Percentiles rank a stretch among this genome's conserved stretches.
These are phyloP conservation scores for Eulacestoma nigropectus DNA, from an alignment of 2,113 vertebrate genomes.

Conservation along the genomic window DNA sequence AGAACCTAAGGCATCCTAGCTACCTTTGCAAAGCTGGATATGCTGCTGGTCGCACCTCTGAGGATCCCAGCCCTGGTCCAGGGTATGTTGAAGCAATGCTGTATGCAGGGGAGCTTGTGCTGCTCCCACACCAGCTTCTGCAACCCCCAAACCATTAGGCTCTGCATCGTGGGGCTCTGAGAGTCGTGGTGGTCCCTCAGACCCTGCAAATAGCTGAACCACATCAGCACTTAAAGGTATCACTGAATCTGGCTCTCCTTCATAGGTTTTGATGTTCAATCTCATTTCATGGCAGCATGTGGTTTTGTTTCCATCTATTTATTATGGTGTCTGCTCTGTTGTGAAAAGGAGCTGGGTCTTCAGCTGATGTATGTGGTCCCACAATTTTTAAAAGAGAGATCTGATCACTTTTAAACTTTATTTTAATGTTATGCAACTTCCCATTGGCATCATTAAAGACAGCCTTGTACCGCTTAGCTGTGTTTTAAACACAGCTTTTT, in stretches of 20 bases:
- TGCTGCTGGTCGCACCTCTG: neutral
- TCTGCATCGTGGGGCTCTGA: accelerated
- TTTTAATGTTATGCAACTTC: neutral
- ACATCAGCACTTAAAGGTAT: neutral
- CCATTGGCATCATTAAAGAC: neutral
- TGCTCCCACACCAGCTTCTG: neutral
- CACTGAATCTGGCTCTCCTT: neutral
- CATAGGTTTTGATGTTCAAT: neutral
- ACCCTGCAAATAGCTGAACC: neutral
- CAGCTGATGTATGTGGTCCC: neutral
- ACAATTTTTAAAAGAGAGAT: neutral
- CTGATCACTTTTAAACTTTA: neutral
- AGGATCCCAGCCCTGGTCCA: neutral
- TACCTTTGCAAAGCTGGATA: neutral
- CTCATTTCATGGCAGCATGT: neutral
- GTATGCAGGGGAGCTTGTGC: accelerated
- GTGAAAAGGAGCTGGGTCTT: neutral
- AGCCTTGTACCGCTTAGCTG: neutral
- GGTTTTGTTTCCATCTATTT: neutral
- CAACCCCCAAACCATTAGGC: neutral
- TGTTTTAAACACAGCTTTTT: neutral
- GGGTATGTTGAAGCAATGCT: neutral
- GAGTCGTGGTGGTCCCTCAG: accelerated
- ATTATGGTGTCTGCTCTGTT: neutral
- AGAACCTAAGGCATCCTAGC: too few relatives aligned